Evolutionary conservation across 2,888 invertebrate genomes (phyloP).

Genomic region (Drosophila paramelanica): DNA sequence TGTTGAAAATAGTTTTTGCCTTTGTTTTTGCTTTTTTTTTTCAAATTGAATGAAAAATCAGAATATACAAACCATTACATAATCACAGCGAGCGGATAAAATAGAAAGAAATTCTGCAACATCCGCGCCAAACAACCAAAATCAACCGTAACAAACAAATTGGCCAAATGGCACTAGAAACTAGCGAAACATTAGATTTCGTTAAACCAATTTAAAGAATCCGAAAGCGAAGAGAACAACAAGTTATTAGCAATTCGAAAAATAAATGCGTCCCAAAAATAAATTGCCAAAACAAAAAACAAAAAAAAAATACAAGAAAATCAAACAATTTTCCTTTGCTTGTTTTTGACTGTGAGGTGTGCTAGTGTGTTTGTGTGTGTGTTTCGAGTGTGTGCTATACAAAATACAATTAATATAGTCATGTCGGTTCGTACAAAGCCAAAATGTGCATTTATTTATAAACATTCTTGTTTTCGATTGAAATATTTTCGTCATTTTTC

Average conservation of each 20-base stretch:
- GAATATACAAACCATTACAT: constrained; percentile 49
- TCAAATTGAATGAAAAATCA: constrained; percentile 46
- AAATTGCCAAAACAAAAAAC: constrained; percentile 58
- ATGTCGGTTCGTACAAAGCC: constrained; percentile 39
- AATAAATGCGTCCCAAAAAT: constrained; percentile 74
- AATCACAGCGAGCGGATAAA: constrained; percentile 41
- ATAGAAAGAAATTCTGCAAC: constrained; percentile 48
- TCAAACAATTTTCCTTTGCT: constrained; percentile 21
- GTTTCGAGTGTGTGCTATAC: constrained; percentile 16
- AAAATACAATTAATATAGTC: constrained; percentile 69
- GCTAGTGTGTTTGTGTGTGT: constrained; percentile 9
- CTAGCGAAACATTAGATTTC: constrained; percentile 48
- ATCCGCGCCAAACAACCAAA: constrained; percentile 46
- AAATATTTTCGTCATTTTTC: constrained; percentile 68
- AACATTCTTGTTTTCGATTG: constrained; percentile 68
- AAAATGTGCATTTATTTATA: constrained; percentile 69
- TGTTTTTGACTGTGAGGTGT: constrained; percentile 21
- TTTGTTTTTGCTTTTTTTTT: constrained; percentile 6
- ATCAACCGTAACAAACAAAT: constrained; percentile 33
- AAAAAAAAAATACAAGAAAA: constrained; percentile 24
- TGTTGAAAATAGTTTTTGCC: constrained; percentile 25
- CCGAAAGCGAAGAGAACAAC: constrained; percentile 53
- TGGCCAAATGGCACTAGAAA: constrained; percentile 38
- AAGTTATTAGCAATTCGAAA: constrained; percentile 71
- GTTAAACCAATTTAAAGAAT: constrained; percentile 9